Evolutionary conservation across 2,797 vertebrate species (phyloP), one percentile per base, ranked within the genome.

Genomic region (Cichlasoma orientale): DNA sequence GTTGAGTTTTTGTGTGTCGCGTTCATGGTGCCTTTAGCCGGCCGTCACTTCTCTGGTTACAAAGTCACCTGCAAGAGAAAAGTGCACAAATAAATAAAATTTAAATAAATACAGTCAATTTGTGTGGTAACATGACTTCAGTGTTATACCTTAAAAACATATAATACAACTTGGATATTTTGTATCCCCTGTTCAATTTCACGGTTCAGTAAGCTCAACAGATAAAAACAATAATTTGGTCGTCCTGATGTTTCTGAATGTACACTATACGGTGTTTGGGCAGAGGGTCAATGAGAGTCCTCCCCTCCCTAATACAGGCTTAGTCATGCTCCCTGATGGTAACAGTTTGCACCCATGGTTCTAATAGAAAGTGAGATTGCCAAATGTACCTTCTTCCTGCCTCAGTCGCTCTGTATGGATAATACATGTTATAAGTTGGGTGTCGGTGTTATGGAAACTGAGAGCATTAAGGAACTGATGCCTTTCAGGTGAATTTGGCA

Each of bases 1-100:
- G 68, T 13, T 7, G 7, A 0, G 56, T 79, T 84, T 38, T 63
- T 3, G 4, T 13, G 3, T 21, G 80, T 89, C 12, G 0, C 0
- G 1, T 82, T 87, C 90, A 90, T 91, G n/a, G 6, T 83, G 50
- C 25, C 52, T 52, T 75, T 41, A 0, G 21, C 23, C 56, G 47
- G 72, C 18, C 36, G 63, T 58, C 72, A 23, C 68, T 72, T 52
- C 18, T 3, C 55, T 57, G n/a, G 19, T 76, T 23, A 75, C 52
- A 86, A 82, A 72, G 55, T 72, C 38, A 84, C 80, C 92, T 93
- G 86, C 4, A 75, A 82, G 23, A 23, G 2, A 38, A 82, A 77
- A 18, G n/a, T 52, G 31, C 25, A 68, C 14, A 1, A 68, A 52
- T 68, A 68, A 50, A 68, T 29, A 11, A 11, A 68, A 68, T 50